A percentile compares a stretch with the other conserved stretches of the same genome.
These are phyloP conservation scores for Hypotaenidia okinawae DNA, from an alignment of 2,797 vertebrate genomes.

Conservation along the genomic window DNA sequence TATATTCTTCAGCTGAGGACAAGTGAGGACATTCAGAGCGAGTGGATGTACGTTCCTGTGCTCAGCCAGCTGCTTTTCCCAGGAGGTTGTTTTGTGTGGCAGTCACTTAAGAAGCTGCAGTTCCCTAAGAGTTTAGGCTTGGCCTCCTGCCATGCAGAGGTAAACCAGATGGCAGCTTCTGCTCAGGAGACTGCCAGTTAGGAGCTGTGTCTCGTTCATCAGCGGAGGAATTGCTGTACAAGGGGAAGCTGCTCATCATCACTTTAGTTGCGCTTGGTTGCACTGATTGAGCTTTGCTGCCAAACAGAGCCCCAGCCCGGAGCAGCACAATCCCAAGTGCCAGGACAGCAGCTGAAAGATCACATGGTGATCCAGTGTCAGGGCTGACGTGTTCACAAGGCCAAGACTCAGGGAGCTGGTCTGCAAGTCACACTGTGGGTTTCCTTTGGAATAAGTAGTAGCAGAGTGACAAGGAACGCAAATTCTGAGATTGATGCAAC, in stretches of 20 bases:
- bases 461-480: accelerated
- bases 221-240: accelerated
- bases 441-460: neutral
- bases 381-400: neutral
- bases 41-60: accelerated
- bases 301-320: neutral
- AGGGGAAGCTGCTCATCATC: accelerated
- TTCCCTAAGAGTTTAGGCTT: neutral
- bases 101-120: neutral
- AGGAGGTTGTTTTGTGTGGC: neutral
- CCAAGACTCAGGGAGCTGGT: neutral
- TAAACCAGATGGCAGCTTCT: neutral
- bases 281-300: neutral
- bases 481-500: neutral
- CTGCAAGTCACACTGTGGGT: neutral
- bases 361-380: accelerated
- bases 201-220: neutral
- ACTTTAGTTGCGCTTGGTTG: accelerated
- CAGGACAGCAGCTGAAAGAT: neutral
- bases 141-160: neutral
- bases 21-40: neutral
- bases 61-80: neutral
- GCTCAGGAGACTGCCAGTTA: accelerated
- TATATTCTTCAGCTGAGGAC: neutral
- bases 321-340: neutral